Base-by-base conservation (phyloP, 2,797 vertebrate genomes). In the Tamandua tetradactyla region DNA sequence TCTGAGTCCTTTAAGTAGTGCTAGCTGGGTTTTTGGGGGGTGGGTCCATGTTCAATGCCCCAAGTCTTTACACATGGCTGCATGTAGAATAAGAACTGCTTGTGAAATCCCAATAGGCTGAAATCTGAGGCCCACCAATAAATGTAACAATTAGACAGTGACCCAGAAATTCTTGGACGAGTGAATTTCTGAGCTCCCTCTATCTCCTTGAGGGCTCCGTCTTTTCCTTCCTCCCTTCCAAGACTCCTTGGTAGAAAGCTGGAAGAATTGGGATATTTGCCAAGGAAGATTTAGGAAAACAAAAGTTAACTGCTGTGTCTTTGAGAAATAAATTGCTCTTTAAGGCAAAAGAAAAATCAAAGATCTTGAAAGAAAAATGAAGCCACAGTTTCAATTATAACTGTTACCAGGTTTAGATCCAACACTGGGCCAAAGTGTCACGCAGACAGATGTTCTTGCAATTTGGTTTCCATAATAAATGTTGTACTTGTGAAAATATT, bases 101-200 rank as follows among this genome's bases (percentile, higher is more conserved):
- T 94, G 90, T 97, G 95, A 98, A 98, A 98, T 68, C 98, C 98
- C 98, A 98, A 98, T 98, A 98, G 97, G 97, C 98, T 98, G 98
- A 98, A 98, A 98, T 98, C 98, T 97, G 98, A 99, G 98, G 98
- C 98, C 98, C 98, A 98, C 98, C 99, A 98, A 99, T 98, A 98
- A 98, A 98, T 98, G 98, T 99, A 99, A 99, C 98, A 99, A 99
- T 99, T 99, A 99, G 98, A 98, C 98, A 98, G 96, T 99, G 99
- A 99, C 99, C 99, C 98, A 99, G 99, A 99, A 99, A 99, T 98
- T 97, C 98, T 98, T 98, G 98, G 98, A 98, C 98, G 98, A 98
- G 98, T 98, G 98, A 98, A 98, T 98, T 98, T 98, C 98, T 96
- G 98, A 97, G 97, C 98, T 87, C 91, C 93, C 96, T 95, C 91